Evolutionary conservation across 2,888 invertebrate species (phyloP).

Genomic region (Tiliacea aurago): DNA sequence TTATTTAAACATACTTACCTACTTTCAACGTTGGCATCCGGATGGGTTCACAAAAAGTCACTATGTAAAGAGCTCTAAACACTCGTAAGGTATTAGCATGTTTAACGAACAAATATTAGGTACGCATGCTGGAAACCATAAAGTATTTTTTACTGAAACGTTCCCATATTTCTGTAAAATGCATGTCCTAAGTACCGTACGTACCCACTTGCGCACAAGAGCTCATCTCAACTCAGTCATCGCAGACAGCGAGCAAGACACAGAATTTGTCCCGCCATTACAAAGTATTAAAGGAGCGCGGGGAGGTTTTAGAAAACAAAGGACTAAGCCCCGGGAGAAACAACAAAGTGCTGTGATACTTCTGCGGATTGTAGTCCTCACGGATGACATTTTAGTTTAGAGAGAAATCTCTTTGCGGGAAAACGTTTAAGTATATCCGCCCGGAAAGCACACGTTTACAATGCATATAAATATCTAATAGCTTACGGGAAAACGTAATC

Average conservation of each 20-base stretch:
- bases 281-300: slow-evolving; percentile 85
- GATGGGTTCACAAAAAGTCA: no score
- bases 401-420: slow-evolving; percentile 77
- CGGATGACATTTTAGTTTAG: slow-evolving; percentile 82
- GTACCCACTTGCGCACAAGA: slow-evolving; percentile 57
- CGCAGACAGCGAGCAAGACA: slow-evolving; percentile 75
- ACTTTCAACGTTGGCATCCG: no score
- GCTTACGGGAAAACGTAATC: slow-evolving; percentile 9
- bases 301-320: slow-evolving; percentile 84
- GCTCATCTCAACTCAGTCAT: slow-evolving; percentile 70
- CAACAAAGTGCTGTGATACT: slow-evolving; percentile 85
- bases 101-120: no score
- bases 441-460: slow-evolving; percentile 39
- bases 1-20: no score
- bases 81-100: no score
- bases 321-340: slow-evolving; percentile 82
- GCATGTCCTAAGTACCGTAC: slow-evolving; percentile 52
- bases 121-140: neutral
- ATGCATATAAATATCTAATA: slow-evolving; percentile 37
- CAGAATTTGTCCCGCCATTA: slow-evolving; percentile 83
- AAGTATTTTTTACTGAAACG: slow-evolving; percentile 30
- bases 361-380: slow-evolving; percentile 79
- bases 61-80: no score
- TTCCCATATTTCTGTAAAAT: slow-evolving; percentile 52
- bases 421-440: slow-evolving; percentile 67